Percentiles rank a stretch among this genome's conserved stretches.
Evolutionary conservation across 2,113 vertebrate species (phyloP).

Genomic region (Halcyon senegalensis): DNA sequence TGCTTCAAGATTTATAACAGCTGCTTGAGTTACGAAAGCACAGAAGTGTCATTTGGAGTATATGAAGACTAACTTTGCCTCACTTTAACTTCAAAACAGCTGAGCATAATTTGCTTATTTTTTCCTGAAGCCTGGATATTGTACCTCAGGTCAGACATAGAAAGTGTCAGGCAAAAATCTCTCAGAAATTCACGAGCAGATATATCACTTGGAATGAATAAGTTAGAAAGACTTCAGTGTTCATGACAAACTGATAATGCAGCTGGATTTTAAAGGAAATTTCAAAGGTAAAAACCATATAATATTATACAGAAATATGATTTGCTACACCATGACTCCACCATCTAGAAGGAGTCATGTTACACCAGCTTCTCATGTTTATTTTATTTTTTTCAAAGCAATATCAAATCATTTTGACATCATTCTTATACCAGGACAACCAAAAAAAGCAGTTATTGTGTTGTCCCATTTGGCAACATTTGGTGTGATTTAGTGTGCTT

Average conservation of each 20-base stretch:
- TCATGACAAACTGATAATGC: neutral
- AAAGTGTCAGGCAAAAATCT: neutral
- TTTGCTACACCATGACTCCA: neutral
- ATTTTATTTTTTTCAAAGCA: neutral
- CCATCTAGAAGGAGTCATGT: neutral
- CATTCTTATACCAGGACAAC: neutral
- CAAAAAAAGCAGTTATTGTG: neutral
- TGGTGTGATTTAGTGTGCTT: neutral
- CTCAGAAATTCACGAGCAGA: neutral
- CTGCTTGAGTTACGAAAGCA: neutral
- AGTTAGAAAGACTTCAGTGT: neutral
- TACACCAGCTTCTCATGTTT: neutral
- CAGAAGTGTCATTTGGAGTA: neutral
- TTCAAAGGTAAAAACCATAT: neutral
- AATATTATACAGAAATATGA: neutral
- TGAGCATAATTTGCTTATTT: neutral
- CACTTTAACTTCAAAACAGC: neutral
- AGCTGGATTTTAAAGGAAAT: neutral
- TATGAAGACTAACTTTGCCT: neutral
- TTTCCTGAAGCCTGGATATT: neutral
- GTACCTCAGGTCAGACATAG: neutral
- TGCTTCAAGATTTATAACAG: constrained; percentile 26
- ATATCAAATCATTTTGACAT: neutral
- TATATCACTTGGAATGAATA: neutral
- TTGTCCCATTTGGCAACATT: neutral